phyloP scores from a whole-genome alignment of 2,888 invertebrate genomes.

The Seira ritae region DNA sequence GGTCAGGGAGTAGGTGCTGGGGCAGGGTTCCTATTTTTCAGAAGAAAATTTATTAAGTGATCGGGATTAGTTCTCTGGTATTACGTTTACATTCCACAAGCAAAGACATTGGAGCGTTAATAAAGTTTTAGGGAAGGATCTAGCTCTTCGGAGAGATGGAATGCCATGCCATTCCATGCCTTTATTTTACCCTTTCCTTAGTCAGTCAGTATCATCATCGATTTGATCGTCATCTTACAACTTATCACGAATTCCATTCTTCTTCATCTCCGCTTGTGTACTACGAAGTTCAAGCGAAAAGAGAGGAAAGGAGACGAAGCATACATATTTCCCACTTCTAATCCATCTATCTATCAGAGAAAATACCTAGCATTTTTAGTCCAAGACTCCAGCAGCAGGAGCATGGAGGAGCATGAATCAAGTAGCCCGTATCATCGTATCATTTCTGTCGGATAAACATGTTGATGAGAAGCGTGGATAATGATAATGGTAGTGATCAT shows the following conservation, averaged over 20 bases:
- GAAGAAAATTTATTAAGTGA: background rate
- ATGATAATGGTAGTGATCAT: conserved; percentile 1
- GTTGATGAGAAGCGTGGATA: background rate
- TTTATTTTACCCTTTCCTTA: conserved; percentile 28
- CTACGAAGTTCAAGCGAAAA: too few species aligned
- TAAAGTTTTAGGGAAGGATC: background rate
- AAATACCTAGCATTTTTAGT: too few species aligned
- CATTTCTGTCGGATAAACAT: conserved; percentile 9
- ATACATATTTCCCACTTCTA: too few species aligned
- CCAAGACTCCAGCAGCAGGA: too few species aligned
- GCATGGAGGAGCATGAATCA: too few species aligned
- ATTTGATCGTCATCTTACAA: background rate
- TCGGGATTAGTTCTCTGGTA: conserved; percentile 29
- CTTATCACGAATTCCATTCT: conserved; percentile 19
- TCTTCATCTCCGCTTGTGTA: too few species aligned
- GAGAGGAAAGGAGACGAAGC: too few species aligned
- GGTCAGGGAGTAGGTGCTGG: conserved; percentile 77
- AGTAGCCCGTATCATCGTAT: background rate
- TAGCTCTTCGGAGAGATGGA: conserved; percentile 33
- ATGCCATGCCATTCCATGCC: conserved; percentile 21
- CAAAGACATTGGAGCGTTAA: background rate
- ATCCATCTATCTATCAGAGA: too few species aligned
- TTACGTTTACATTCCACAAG: background rate
- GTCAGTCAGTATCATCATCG: background rate
- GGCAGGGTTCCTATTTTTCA: conserved; percentile 76